Base-by-base conservation (phyloP, 64 coral and sea anemone genomes). In the Actinia tenebrosa region DNA sequence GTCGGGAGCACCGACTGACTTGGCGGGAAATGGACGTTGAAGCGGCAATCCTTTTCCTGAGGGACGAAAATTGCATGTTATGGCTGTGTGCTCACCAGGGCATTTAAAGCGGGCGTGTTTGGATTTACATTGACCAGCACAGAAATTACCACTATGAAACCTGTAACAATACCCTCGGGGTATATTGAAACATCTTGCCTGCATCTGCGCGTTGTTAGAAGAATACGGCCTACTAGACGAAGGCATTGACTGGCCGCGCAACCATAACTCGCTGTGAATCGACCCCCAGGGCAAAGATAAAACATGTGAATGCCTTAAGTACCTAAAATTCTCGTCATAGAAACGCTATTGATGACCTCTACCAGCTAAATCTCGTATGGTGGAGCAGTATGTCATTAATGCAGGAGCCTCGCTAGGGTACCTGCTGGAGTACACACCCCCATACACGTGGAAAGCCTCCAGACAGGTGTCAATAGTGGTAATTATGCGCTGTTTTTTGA, bases 241-340 rank as follows among this genome's bases (percentile, higher is more conserved):
- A 37, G 30, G 30, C 30, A 37, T 37, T 66, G 53, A 47, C n/a
- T 89, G 87, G 3, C 77, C 81, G n/a, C 71, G 47, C 53, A 89
- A 55, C 87, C 87, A 89, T 45, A 82, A 82, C 71, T 89, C 87
- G 26, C 54, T 69, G 64, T 89, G 87, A 19, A 89, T 78, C 15
- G 44, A 30, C 22, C 22, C 53, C 87, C 87, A 89, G 42, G 72
- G 72, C 20, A 89, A 80, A 44, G 87, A 13, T 77, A 22, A 30
- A 61, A 54, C 71, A 26, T 52, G 23, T 60, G 87, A 37, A 14
- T 89, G 75, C 6, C 87, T 50, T 77, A 58, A 58, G 78, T 26
- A 20, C 62, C 56, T 11, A 25, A 59, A 82, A 89, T 79, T 19
- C 81, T 89, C 53, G 59, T 58, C 56, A 13, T 58, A 58, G 13